Conservation (phyloP, 2,888 invertebrate species). For the Sesamia inferens region DNA sequence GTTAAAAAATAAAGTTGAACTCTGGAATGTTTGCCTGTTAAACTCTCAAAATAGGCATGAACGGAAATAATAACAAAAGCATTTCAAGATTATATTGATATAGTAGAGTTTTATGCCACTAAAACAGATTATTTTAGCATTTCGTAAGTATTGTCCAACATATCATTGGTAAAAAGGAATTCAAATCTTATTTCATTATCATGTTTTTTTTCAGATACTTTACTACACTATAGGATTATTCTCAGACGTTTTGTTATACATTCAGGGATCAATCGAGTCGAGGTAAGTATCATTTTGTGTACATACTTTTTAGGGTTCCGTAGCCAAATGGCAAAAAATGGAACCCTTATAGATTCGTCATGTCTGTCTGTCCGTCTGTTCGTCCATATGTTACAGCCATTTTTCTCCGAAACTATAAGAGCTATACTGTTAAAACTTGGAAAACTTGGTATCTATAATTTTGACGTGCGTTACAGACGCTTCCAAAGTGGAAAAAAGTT, state of each 20-base stretch:
- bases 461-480: no score
- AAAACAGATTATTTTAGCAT: no score
- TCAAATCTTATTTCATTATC: neutral
- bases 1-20: slow-evolving; percentile 5
- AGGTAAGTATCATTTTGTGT: neutral
- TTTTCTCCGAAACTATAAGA: no score
- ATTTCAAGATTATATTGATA: slow-evolving; percentile 17
- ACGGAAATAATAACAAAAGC: neutral
- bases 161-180: neutral
- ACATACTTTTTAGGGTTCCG: neutral
- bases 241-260: neutral
- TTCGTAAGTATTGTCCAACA: slow-evolving; percentile 16
- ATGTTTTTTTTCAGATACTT: neutral
- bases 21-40: slow-evolving; percentile 13
- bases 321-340: no score
- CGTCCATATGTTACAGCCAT: no score
- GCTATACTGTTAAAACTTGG: no score
- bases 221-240: neutral
- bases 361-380: no score
- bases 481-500: no score
- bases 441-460: no score
- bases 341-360: no score
- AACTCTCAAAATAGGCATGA: neutral
- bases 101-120: slow-evolving; percentile 25
- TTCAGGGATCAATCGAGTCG: neutral